Conservation (phyloP, 2,113 vertebrate genomes). For the Phalacrocorax carbo region DNA sequence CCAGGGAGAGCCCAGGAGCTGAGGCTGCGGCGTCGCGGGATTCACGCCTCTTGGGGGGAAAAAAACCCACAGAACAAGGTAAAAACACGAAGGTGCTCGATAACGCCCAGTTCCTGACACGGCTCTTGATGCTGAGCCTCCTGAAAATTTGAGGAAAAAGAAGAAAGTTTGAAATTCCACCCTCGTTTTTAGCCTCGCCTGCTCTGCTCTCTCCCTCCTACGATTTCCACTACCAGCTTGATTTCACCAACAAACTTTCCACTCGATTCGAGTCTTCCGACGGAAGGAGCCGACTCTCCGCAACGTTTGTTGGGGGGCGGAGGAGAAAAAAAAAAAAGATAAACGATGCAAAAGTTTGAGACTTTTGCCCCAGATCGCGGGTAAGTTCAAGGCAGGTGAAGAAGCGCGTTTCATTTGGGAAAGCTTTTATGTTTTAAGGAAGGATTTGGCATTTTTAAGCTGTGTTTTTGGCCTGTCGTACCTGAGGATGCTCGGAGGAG, state of each 20-base stretch:
- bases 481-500: neutral
- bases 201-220: neutral
- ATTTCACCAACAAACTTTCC: neutral
- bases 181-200: neutral
- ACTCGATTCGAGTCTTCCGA: accelerated
- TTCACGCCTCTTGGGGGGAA: neutral
- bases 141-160: too few relatives aligned
- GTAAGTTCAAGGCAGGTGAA: accelerated
- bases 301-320: accelerated
- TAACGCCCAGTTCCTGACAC: accelerated
- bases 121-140: accelerated
- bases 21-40: neutral
- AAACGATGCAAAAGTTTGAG: accelerated
- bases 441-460: accelerated
- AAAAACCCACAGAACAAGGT: neutral
- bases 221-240: neutral
- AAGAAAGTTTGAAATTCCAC: neutral
- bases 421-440: accelerated
- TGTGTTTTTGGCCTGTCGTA: neutral
- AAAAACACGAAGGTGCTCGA: neutral
- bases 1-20: neutral
- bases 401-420: accelerated
- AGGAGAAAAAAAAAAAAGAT: neutral
- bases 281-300: neutral
- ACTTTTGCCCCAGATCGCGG: neutral